Percentiles rank a stretch among this genome's conserved stretches.
phyloP scores from a whole-genome alignment of 2,113 vertebrate species.

The Paramisgurnus dabryanus region DNA sequence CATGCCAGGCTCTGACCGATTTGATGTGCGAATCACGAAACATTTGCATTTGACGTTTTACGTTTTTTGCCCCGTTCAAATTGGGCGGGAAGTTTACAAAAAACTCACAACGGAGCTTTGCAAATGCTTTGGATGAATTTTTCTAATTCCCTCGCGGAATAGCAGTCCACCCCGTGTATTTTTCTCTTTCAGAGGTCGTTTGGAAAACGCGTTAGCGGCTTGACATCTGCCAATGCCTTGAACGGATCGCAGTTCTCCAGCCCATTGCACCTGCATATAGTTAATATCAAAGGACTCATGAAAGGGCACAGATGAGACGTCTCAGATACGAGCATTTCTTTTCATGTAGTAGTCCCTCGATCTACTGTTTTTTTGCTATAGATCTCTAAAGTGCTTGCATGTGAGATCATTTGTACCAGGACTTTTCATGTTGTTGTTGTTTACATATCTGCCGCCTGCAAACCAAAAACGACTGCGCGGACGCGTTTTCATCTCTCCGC shows the following conservation, averaged over 20 bases:
- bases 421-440: neutral
- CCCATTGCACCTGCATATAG: slow-evolving; percentile 49
- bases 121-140: slow-evolving; percentile 48
- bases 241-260: slow-evolving; percentile 33
- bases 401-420: neutral
- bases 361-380: neutral
- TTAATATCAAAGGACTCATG: slow-evolving; percentile 21
- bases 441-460: neutral
- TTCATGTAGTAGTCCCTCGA: neutral
- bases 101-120: slow-evolving; percentile 55
- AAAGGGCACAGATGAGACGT: neutral
- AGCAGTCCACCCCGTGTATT: slow-evolving; percentile 33
- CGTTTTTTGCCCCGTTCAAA: slow-evolving; percentile 60
- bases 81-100: slow-evolving; percentile 69
- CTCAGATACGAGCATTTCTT: neutral
- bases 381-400: neutral
- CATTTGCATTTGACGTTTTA: slow-evolving; percentile 8
- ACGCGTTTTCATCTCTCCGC: neutral
- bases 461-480: neutral
- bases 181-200: slow-evolving; percentile 36
- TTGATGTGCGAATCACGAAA: slow-evolving; percentile 22
- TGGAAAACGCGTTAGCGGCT: neutral
- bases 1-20: neutral
- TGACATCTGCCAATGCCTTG: slow-evolving; percentile 24
- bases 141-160: slow-evolving; percentile 38